These are phyloP conservation scores for Andrena trimmerana DNA, from an alignment of 2,888 invertebrate genomes.

Conservation along the genomic window DNA sequence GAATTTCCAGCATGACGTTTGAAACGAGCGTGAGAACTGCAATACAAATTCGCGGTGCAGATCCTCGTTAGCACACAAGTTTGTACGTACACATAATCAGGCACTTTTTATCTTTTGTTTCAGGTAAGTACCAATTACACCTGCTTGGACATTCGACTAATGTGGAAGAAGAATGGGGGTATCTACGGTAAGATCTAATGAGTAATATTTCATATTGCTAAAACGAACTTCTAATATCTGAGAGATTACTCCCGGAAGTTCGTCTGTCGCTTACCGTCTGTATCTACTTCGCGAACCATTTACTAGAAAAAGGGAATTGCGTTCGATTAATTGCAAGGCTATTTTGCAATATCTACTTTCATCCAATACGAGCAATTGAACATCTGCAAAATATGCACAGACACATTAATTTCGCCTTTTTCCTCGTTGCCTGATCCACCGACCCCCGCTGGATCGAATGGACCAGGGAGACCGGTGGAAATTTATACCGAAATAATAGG, in stretches of 20 bases:
- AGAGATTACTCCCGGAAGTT: neutral
- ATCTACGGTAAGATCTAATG: conserved; percentile 19
- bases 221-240: no score
- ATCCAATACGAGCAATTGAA: no score
- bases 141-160: neutral
- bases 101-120: conserved; percentile 50
- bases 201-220: no score
- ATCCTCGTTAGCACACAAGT: neutral
- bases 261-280: neutral
- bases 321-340: no score
- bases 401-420: conserved; percentile 71
- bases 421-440: conserved; percentile 49
- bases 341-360: no score
- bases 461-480: conserved; percentile 39
- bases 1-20: conserved; percentile 31
- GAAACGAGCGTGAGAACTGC: neutral
- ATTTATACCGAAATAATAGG: conserved; percentile 71
- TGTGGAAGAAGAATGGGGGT: neutral
- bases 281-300: neutral
- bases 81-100: conserved; percentile 22
- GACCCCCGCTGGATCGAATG: conserved; percentile 28
- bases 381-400: conserved; percentile 33
- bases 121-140: conserved; percentile 64
- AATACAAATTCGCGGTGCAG: conserved; percentile 20
- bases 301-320: neutral